Base-by-base conservation (phyloP, 2,797 vertebrate species). In the Peromyscus nudipes region DNA sequence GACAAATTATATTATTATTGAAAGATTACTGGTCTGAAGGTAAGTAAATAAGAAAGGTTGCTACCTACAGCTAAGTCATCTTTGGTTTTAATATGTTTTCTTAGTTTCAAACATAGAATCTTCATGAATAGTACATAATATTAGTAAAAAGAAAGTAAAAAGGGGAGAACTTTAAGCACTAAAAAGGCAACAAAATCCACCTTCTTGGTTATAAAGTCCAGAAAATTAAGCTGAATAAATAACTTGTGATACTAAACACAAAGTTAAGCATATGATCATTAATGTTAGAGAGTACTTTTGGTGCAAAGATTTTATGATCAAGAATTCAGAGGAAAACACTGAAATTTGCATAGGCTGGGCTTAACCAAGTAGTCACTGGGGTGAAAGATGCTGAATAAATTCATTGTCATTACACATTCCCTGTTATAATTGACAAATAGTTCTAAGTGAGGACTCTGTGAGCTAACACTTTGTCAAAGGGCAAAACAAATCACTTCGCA, bases 401-500 rank as follows among this genome's bases (percentile, higher is more conserved):
- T 94, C 40, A 40, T 86, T 94, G 27, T 86, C 34, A 19, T 73
- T 86, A 34, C 46, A 89, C 60, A 84, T 87, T 73, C 83, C 87
- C 94, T 91, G 85, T 86, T 96, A 95, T 89, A 93, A 89, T 49
- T 89, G 81, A 76, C 34, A 96, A 95, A 87, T 93, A 92, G 84
- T 93, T 89, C 86, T 85, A 76, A 57, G 60, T 95, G 75, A 40
- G 86, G 82, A 95, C 49, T 92, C 81, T 96, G 57, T 67, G 27
- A 97, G 67, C 90, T 93, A 96, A 91, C 65, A 84, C 37, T 65
- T 93, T 75, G 77, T 29, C 80, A 91, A 95, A 94, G 34, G 96
- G 52, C 46, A 37, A 96, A 97, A 73, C 92, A 97, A 96, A 94
- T 96, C 85, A 82, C 37, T 89, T 93, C 65, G 14, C 65, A 89